phyloP scores from a whole-genome alignment of 2,888 invertebrate genomes.

The Notocelia uddmanniana region DNA sequence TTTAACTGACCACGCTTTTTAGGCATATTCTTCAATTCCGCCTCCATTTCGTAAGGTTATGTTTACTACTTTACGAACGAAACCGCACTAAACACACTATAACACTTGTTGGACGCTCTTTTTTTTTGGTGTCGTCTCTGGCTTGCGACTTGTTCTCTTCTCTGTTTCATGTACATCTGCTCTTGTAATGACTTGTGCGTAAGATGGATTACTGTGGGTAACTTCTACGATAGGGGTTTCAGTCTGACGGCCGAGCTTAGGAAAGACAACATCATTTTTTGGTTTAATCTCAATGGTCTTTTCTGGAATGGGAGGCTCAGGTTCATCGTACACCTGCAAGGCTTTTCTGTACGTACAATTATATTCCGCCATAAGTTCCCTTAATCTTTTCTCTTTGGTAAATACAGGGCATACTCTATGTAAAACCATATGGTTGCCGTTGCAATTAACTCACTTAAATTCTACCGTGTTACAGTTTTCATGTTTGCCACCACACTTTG shows the following conservation, averaged over 20 bases:
- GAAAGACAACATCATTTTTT: background rate
- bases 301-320: background rate
- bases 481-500: background rate
- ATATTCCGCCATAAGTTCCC: background rate
- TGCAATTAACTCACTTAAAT: conserved; percentile 1
- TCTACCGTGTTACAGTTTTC: background rate
- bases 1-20: too few relatives aligned
- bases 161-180: background rate
- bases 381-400: background rate
- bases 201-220: background rate
- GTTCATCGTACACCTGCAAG: background rate
- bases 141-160: background rate
- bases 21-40: too few relatives aligned
- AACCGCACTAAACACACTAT: too few relatives aligned
- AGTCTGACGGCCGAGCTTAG: background rate
- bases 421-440: background rate
- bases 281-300: background rate
- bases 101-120: background rate
- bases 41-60: too few relatives aligned
- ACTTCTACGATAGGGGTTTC: background rate
- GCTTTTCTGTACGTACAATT: conserved; percentile 12
- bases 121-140: background rate
- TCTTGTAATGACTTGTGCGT: background rate
- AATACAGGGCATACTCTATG: background rate
- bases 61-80: too few relatives aligned